Conservation (phyloP, 2,113 vertebrate genomes). For the Gymnocephalus cernua region DNA sequence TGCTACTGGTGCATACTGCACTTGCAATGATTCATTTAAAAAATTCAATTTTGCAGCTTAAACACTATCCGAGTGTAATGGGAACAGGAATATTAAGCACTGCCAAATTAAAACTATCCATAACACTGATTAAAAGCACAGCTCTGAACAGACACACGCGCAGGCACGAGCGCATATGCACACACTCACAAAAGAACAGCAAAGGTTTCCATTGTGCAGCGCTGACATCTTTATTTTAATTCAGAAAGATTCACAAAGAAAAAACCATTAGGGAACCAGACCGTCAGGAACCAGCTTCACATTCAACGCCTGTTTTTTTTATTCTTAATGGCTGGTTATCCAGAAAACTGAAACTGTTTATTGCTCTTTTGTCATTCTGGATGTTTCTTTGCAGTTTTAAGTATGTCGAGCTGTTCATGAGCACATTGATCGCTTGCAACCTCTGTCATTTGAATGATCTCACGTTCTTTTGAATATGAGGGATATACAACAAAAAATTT, state of each 20-base stretch:
- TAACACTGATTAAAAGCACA: slow-evolving; percentile 79
- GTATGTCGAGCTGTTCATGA: neutral
- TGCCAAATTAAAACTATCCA: slow-evolving; percentile 81
- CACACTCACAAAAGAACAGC: slow-evolving; percentile 52
- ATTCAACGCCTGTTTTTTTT: slow-evolving; percentile 44
- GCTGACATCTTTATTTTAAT: slow-evolving; percentile 73
- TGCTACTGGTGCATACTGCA: slow-evolving; percentile 56
- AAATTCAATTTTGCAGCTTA: slow-evolving; percentile 77
- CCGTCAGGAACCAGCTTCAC: slow-evolving; percentile 34
- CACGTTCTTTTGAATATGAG: neutral
- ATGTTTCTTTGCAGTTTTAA: slow-evolving; percentile 15
- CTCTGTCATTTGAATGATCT: neutral
- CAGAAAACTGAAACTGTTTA: slow-evolving; percentile 40
- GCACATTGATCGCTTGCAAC: neutral
- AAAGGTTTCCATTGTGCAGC: slow-evolving; percentile 49
- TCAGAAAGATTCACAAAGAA: slow-evolving; percentile 62
- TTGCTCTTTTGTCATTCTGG: slow-evolving; percentile 11
- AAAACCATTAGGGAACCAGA: slow-evolving; percentile 44
- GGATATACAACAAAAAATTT: too few species aligned
- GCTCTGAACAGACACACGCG: slow-evolving; percentile 12
- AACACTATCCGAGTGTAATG: slow-evolving; percentile 74
- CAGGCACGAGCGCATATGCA: neutral
- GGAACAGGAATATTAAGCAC: slow-evolving; percentile 79
- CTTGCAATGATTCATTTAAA: slow-evolving; percentile 71
- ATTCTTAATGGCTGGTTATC: slow-evolving; percentile 52